Base-by-base conservation (phyloP, 2,888 invertebrate genomes). In the Drosophila neonasuta region DNA sequence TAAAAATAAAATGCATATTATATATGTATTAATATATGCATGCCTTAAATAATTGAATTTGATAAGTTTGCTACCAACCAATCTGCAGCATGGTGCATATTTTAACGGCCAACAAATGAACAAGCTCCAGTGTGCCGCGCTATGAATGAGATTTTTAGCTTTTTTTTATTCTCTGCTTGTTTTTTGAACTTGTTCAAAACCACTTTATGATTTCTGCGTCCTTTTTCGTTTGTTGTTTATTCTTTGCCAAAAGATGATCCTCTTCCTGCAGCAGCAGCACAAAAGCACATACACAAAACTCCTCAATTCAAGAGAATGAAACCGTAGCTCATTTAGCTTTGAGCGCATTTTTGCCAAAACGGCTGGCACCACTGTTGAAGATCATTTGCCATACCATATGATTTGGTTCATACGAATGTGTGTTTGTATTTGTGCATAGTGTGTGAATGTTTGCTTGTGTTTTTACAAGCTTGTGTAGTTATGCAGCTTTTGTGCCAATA, bases 291-390 rank as follows among this genome's bases (percentile, higher is more conserved):
- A 36, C 36, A 36, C 11, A 86, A 76, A 24, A 24, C 24, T 24
- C 24, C 78, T 64, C 73, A 82, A 82, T 83, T 83, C 83, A 68
- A 73, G 58, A 72, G 83, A 83, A 83, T 83, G 83, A 83, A 83
- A 83, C 80, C 87, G 86, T 87, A 87, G 86, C 83, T 87, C 83
- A 83, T 85, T 83, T 83, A 72, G 80, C 69, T 70, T 72, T 75
- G 65, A 64, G 52, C 69, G 58, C 49, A 49, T 57, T 69, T 67
- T 69, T 67, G 24, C 29, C 59, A 46, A 24, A 24, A 45, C 24
- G 68, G 75, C 64, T 65, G 62, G 62, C 68, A 63, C 29, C 52
- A 17, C 62, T 46, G 46, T 17, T 42, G 13, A n/a, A 68, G 50
- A 80, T 80, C 80, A 86, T 70, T 83, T 58, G 58, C 72, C 3